Conservation (phyloP, 2,888 invertebrate species). For the Harpagoxenus sublaevis region DNA sequence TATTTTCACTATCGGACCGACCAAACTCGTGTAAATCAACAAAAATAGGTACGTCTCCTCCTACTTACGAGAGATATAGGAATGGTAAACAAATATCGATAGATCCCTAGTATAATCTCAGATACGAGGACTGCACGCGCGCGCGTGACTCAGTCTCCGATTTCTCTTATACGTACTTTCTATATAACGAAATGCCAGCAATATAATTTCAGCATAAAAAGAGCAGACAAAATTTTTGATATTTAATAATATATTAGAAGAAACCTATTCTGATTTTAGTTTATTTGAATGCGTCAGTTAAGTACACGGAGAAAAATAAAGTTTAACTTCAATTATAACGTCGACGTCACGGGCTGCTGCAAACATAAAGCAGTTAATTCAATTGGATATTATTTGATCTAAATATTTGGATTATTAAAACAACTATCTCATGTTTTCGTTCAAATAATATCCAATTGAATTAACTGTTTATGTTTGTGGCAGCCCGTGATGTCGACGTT, state of each 20-base stretch:
- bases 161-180: neutral
- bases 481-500: too few relatives aligned
- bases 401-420: too few relatives aligned
- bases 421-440: too few relatives aligned
- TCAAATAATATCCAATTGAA: too few relatives aligned
- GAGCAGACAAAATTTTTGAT: neutral
- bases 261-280: neutral
- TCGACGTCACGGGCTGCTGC: too few relatives aligned
- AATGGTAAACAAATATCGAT: neutral
- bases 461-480: too few relatives aligned
- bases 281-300: neutral
- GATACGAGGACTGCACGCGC: neutral
- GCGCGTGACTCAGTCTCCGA: neutral
- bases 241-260: neutral
- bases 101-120: neutral
- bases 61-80: neutral
- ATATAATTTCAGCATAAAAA: neutral
- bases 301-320: neutral
- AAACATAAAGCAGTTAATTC: too few relatives aligned
- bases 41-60: slow-evolving; percentile 55
- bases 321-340: too few relatives aligned
- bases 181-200: neutral
- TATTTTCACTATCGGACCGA: slow-evolving; percentile 72
- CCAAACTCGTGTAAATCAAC: slow-evolving; percentile 62
- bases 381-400: too few relatives aligned